Base-by-base conservation (phyloP, 2,113 vertebrate species). In the Anhinga rufa region DNA sequence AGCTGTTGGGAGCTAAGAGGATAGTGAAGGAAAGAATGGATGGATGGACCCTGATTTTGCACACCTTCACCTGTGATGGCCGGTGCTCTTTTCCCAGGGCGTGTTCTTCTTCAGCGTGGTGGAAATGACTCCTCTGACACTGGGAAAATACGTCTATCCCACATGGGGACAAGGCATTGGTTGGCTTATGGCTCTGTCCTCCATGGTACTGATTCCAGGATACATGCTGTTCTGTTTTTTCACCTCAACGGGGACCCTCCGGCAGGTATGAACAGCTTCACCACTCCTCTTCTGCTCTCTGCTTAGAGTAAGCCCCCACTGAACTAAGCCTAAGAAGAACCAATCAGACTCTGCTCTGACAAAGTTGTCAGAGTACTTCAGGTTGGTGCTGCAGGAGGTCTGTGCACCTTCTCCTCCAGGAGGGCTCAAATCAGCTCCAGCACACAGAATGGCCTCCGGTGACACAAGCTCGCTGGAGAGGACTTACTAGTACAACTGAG, bases 81-180 rank as follows among this genome's bases (percentile, higher is more conserved):
- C 84, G 64, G 4, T 76, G 29, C 32, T 95, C 97, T 92, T 90
- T 92, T 75, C 44, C 49, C 61, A 97, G 96, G 98, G 99, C 0
- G 99, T 99, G 36, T 99, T 99, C 87, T 98, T 98, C 88, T 99
- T 99, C 97, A 99, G 98, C 4, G 99, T 98, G 76, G 98, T 99
- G 66, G 99, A 99, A 97, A 99, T 99, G 99, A 99, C 98, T 24
- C 99, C 99, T 66, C 96, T 99, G 78, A 99, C 97, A 3, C 83
- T 99, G 92, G 99, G 99, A 42, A 99, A 98, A 86, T 99, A 99
- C 0, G 85, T 99, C 42, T 99, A 99, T 77, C 99, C 99, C 0
- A n/a, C 96, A 0, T 99, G 99, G 99, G 98, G 99, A 20, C 99
- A 99, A 95, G 98, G 97, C 51, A 98, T 98, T 2, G 99, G 99